A percentile compares a stretch with the other conserved stretches of the same genome.
phyloP scores from a whole-genome alignment of 2,888 invertebrate species.

The Athripsodes cinereus region DNA sequence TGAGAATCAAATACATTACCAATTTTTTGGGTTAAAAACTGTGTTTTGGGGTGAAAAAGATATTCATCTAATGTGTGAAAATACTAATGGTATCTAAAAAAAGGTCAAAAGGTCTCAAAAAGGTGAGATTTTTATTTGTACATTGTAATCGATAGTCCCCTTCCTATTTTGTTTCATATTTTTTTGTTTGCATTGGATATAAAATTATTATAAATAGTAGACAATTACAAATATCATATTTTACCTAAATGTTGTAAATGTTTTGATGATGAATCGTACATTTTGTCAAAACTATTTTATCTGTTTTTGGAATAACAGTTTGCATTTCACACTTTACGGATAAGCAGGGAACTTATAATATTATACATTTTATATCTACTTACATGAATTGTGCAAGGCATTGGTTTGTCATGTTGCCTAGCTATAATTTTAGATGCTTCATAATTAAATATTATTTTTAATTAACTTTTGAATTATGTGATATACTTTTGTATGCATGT shows the following conservation, averaged over 20 bases:
- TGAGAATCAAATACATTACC: not conserved
- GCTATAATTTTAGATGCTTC: no score
- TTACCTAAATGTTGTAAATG: not conserved
- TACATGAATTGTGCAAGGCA: no score
- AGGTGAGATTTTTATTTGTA: constrained; percentile 18
- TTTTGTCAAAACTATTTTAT: constrained; percentile 1
- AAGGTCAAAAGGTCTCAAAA: constrained; percentile 19
- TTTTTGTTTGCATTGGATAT: not conserved
- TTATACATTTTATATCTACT: no score
- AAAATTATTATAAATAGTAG: not conserved
- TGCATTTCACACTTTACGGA: no score
- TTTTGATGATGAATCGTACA: not conserved
- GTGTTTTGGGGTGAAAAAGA: constrained; percentile 46
- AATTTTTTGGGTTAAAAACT: constrained; percentile 40
- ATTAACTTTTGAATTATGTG: no score
- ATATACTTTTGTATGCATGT: no score
- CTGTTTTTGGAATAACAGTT: not conserved
- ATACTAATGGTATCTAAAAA: constrained; percentile 24
- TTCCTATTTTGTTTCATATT: not conserved
- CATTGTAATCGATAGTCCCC: constrained; percentile 23
- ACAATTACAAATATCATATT: not conserved
- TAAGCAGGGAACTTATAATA: not conserved
- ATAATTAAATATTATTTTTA: no score
- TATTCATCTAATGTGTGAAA: constrained; percentile 20
- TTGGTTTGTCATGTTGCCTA: no score